Evolutionary conservation across 2,113 vertebrate species (phyloP), one percentile per base, ranked within the genome.

Genomic region (Falcunculus frontatus): DNA sequence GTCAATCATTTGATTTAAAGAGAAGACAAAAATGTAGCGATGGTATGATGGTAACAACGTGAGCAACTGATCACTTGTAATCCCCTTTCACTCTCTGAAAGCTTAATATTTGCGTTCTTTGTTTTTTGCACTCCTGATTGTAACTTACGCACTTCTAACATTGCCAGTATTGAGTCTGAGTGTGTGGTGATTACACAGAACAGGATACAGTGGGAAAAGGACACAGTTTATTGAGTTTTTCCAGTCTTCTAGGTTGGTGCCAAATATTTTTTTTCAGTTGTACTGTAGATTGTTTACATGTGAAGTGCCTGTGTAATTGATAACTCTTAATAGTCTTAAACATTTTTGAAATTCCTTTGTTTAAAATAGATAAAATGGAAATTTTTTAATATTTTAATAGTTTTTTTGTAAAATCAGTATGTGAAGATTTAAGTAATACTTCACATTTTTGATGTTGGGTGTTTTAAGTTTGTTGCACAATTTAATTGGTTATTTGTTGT

Each of bases 291-390:
- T 98, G 98, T 98, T 98, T 98, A 98, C 98, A 98, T 98, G 98
- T 98, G 98, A 98, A 98, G 98, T 98, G 98, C 98, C 98, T 98
- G 98, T 98, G 98, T 97, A 97, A 98, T 93, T 98, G 97, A 98
- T 97, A 95, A 98, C 92, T 98, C 94, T 97, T 97, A 97, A 93
- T 97, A 97, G 98, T 98, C 97, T 97, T 98, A 97, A 97, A 87
- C 93, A 97, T 97, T 97, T 98, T 98, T 97, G 95, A 89, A 95
- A 93, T 97, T 98, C 95, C 94, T 98, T 97, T 97, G 94, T 97
- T 96, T 97, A 95, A 97, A 94, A 97, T 97, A 97, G 97, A 97
- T 87, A 87, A 94, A 95, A 95, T 94, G 87, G 84, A 95, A 97
- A 94, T 97, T 98, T 97, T 94, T 81, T 44, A 97, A 97, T 97